Percentiles rank a stretch among this genome's conserved stretches.
Evolutionary conservation across 1,140 invertebrate genomes (phyloP).

Genomic region (Parasteatoda tepidariorum): DNA sequence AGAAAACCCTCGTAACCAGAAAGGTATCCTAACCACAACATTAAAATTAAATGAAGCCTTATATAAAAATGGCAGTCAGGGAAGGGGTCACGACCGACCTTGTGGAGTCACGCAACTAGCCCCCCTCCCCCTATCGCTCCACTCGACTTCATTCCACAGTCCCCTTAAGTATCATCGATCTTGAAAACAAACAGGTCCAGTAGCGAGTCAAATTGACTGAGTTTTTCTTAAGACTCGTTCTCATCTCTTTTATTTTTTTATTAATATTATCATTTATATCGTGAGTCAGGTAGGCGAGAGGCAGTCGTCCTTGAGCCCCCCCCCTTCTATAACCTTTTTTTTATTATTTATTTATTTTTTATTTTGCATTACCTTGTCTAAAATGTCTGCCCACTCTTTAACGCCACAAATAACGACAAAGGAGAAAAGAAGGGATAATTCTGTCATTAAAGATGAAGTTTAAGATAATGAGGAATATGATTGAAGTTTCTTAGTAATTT

Average conservation of each 20-base stretch:
- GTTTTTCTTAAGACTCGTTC: not conserved
- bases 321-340: not conserved
- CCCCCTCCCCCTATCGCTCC: not conserved
- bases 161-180: slow-evolving; percentile 33
- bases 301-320: slow-evolving; percentile 37
- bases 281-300: slow-evolving; percentile 2
- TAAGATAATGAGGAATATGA: not conserved
- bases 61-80: too few relatives aligned
- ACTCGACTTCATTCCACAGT: not conserved
- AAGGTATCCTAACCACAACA: too few relatives aligned
- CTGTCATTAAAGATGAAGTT: slow-evolving; percentile 4
- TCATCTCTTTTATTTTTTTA: not conserved
- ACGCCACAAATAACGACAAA: not conserved
- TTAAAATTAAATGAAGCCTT: too few relatives aligned
- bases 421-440: slow-evolving; percentile 4
- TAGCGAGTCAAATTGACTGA: slow-evolving; percentile 17
- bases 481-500: too few relatives aligned
- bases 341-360: too few relatives aligned
- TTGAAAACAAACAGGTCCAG: slow-evolving; percentile 46
- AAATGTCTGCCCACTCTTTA: slow-evolving; percentile 26
- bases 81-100: slow-evolving; percentile 51
- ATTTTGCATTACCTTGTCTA: not conserved
- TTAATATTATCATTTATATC: not conserved
- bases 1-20: too few relatives aligned
- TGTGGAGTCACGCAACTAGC: not conserved